Percentiles rank a stretch among this genome's conserved stretches.
Conservation (phyloP, 1,140 invertebrate species). For the Megathymus violae region DNA sequence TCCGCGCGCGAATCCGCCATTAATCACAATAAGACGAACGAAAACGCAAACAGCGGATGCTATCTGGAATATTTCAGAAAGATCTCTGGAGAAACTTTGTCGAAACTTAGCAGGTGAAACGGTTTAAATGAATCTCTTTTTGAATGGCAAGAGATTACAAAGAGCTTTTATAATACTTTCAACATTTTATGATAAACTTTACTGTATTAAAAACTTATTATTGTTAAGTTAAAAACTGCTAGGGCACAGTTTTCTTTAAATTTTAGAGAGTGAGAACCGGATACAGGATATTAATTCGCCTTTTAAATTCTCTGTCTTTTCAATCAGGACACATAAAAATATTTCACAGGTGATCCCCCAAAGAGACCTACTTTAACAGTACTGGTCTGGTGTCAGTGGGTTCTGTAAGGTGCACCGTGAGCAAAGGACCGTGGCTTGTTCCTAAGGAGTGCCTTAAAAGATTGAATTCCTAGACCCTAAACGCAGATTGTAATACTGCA, state of each 20-base stretch:
- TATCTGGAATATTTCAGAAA: conserved; percentile 31
- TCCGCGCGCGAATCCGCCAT: conserved; percentile 29
- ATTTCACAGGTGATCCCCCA: no score
- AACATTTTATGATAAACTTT: background rate
- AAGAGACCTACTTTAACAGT: no score
- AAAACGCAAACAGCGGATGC: conserved; percentile 26
- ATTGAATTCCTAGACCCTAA: no score
- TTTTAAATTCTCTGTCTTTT: no score
- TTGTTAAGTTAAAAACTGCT: background rate
- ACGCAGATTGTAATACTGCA: no score
- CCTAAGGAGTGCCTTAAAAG: no score
- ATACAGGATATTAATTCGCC: background rate
- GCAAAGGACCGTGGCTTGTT: no score
- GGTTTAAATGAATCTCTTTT: conserved; percentile 30
- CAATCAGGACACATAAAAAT: no score
- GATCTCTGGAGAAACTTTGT: conserved; percentile 18
- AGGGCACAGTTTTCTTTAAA: background rate
- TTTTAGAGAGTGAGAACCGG: background rate
- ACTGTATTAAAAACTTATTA: conserved; percentile 1
- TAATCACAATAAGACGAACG: conserved; percentile 38
- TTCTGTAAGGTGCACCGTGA: no score
- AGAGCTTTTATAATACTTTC: conserved; percentile 2
- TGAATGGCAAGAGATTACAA: conserved; percentile 11
- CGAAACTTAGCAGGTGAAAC: conserved; percentile 28
- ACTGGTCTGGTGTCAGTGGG: no score